Evolutionary conservation across 2,113 vertebrate species (phyloP).

Genomic region (Brachypteracias leptosomus): DNA sequence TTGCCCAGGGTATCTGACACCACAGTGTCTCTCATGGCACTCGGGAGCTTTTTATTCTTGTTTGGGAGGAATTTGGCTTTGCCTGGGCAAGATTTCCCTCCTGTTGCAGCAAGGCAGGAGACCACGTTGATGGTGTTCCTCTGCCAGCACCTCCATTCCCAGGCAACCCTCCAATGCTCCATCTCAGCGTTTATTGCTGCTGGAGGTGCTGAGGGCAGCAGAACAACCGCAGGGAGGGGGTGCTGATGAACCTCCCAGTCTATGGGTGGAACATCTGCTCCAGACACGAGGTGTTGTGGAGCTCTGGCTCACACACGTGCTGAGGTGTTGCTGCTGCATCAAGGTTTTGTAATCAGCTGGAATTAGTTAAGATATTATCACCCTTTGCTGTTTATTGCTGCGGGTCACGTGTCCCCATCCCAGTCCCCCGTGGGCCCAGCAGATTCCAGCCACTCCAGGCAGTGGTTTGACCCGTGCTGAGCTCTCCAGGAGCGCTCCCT

Average conservation of each 20-base stretch:
- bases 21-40: fast-evolving
- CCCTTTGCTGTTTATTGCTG: neutral
- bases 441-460: fast-evolving
- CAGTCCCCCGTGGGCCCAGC: fast-evolving
- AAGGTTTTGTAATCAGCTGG: neutral
- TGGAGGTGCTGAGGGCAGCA: fast-evolving
- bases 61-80: neutral
- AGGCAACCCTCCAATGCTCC: fast-evolving
- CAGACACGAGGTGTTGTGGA: fast-evolving
- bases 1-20: neutral
- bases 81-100: neutral
- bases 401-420: neutral
- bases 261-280: neutral
- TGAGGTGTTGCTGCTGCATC: fast-evolving
- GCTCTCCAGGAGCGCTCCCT: neutral
- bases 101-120: neutral
- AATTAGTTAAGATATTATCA: neutral
- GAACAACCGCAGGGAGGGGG: neutral
- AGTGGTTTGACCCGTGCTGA: fast-evolving
- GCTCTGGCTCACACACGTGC: fast-evolving
- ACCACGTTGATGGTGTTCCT: neutral
- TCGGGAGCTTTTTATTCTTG: fast-evolving
- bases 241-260: neutral
- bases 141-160: neutral
- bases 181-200: neutral